These are phyloP conservation scores for Xerus rutilus DNA, from an alignment of 2,797 vertebrate genomes.

Conservation along the genomic window DNA sequence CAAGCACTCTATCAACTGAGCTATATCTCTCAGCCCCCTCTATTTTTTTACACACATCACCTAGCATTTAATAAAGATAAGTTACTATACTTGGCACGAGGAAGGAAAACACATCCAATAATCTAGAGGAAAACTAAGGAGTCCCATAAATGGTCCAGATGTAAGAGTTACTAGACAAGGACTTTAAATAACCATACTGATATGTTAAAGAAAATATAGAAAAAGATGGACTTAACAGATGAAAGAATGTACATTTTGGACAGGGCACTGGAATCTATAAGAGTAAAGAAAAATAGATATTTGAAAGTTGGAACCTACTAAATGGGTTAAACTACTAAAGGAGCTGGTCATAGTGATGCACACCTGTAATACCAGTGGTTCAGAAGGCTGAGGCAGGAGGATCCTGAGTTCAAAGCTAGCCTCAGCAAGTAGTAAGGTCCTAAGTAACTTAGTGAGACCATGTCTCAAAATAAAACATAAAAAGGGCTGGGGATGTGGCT, in stretches of 20 bases:
- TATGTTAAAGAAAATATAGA: constrained; percentile 35
- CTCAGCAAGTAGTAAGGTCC: too few species aligned
- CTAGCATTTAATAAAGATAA: constrained; percentile 30
- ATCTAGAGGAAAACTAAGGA: constrained; percentile 34
- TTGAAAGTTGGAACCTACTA: background rate
- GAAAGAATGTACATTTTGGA: background rate
- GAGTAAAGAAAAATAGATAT: constrained; percentile 1
- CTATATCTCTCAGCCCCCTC: background rate
- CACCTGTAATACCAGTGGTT: too few species aligned
- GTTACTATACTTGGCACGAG: constrained; percentile 10
- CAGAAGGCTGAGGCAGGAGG: too few species aligned
- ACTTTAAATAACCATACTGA: constrained; percentile 13
- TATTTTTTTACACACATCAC: background rate
- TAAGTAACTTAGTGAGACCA: too few species aligned
- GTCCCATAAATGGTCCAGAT: background rate
- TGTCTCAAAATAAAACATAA: too few species aligned
- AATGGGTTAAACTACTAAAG: background rate
- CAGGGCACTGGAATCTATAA: background rate
- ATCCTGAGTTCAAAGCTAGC: too few species aligned
- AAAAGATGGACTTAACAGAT: background rate
- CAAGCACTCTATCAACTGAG: too few species aligned
- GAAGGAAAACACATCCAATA: constrained; percentile 47
- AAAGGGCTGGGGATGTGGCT: too few species aligned
- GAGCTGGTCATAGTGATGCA: too few species aligned
- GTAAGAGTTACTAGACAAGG: background rate